Evolutionary conservation across 2,113 vertebrate genomes (phyloP).

Genomic region (Phylloscopus whistleri): DNA sequence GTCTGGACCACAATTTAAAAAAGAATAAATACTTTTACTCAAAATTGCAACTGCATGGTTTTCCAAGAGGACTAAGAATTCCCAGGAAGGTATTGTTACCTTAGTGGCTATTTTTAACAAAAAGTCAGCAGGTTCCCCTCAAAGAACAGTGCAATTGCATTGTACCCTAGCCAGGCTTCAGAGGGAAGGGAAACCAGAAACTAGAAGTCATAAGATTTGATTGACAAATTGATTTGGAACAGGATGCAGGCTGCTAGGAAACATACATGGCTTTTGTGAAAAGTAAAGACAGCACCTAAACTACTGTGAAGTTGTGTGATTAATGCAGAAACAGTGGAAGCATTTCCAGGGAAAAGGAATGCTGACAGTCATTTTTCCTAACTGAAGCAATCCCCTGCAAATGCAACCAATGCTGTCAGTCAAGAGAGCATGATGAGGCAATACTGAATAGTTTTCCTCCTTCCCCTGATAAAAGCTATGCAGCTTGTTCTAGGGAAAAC

Average conservation of each 20-base stretch:
- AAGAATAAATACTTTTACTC: background rate
- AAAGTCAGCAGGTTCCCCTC: background rate
- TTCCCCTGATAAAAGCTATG: background rate
- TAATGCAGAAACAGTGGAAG: background rate
- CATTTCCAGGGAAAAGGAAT: background rate
- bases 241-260: background rate
- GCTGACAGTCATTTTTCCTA: background rate
- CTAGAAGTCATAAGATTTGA: background rate
- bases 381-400: background rate
- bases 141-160: background rate
- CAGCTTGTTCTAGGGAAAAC: background rate
- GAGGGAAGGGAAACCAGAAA: background rate
- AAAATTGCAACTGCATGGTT: background rate
- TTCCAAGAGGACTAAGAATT: background rate
- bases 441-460: background rate
- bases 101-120: background rate
- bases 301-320: background rate
- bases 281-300: background rate
- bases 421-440: background rate
- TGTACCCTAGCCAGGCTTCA: background rate
- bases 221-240: background rate
- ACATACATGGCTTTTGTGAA: background rate
- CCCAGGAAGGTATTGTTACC: background rate
- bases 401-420: background rate
- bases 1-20: background rate